A percentile compares a stretch with the other conserved stretches of the same genome.
phyloP scores from a whole-genome alignment of 2,113 vertebrate species.

The Ceyx margarethae region DNA sequence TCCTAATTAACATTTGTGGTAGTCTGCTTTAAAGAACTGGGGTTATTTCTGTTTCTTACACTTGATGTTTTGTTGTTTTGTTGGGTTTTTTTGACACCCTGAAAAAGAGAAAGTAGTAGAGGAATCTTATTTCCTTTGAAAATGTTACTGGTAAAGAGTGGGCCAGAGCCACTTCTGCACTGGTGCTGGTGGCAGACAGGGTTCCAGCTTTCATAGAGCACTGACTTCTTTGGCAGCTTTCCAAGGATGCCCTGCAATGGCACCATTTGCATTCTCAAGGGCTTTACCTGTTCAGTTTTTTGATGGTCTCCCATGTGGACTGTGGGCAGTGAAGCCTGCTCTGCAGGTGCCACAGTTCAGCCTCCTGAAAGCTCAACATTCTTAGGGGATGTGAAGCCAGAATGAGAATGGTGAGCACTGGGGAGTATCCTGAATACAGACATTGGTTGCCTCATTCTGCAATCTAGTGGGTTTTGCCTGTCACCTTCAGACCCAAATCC shows the following conservation, averaged over 20 bases:
- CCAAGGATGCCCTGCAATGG: neutral
- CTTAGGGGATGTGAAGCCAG: neutral
- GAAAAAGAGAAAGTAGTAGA: neutral
- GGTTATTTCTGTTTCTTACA: neutral
- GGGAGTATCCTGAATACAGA: neutral
- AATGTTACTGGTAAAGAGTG: neutral
- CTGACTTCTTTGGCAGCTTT: neutral
- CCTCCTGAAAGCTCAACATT: neutral
- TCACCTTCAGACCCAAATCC: neutral
- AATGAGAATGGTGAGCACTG: neutral
- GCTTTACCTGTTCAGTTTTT: neutral
- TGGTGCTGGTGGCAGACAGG: neutral
- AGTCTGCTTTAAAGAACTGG: neutral
- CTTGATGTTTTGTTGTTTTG: neutral
- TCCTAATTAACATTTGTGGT: neutral
- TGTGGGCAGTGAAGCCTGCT: neutral
- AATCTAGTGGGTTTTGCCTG: neutral
- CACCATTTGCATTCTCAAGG: neutral
- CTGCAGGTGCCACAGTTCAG: neutral
- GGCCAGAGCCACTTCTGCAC: rapidly evolving
- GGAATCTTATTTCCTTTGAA: neutral
- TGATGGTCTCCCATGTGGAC: rapidly evolving
- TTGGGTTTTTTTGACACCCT: neutral
- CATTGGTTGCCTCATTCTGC: rapidly evolving
- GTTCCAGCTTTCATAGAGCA: neutral